These are phyloP conservation scores for Steinernema hermaphroditum DNA, from an alignment of 2,888 invertebrate species.

Conservation along the genomic window DNA sequence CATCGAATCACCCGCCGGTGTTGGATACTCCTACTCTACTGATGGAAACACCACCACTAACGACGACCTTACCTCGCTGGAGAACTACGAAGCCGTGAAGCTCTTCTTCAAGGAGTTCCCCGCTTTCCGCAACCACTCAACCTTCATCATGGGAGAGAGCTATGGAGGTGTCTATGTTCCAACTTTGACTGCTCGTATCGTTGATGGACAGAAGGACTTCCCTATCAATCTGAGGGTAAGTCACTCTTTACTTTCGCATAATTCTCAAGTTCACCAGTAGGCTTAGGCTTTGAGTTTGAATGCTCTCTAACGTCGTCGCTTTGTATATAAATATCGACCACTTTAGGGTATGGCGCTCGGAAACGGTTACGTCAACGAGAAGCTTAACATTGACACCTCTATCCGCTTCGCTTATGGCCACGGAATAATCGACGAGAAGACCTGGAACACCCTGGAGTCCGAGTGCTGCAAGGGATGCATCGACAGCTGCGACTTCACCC, in stretches of 20 bases:
- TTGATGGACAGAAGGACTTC: conserved; percentile 65
- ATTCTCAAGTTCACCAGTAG: no score
- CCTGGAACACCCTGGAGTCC: conserved; percentile 60
- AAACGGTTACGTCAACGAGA: conserved; percentile 65
- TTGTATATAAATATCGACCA: no score
- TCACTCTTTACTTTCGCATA: no score
- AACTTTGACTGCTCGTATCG: conserved; percentile 67
- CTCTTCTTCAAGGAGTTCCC: conserved; percentile 69
- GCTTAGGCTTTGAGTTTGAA: no score
- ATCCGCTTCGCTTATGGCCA: conserved; percentile 66
- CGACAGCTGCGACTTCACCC: conserved; percentile 60
- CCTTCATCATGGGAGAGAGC: conserved; percentile 69
- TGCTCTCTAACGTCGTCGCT: no score
- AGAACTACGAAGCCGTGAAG: conserved; percentile 68
- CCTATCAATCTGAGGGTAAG: conserved; percentile 60
- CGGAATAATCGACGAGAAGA: conserved; percentile 65
- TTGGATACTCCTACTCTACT: conserved; percentile 70
- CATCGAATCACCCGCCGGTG: conserved; percentile 71
- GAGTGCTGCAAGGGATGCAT: conserved; percentile 63
- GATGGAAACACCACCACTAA: conserved; percentile 67
- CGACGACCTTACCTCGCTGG: conserved; percentile 64
- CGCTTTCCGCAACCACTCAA: conserved; percentile 67
- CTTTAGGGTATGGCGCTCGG: conserved; percentile 65
- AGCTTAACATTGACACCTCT: conserved; percentile 65
- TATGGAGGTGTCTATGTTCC: conserved; percentile 69